These are phyloP conservation scores for Anarsia innoxiella DNA, from an alignment of 2,888 invertebrate species.

Conservation along the genomic window DNA sequence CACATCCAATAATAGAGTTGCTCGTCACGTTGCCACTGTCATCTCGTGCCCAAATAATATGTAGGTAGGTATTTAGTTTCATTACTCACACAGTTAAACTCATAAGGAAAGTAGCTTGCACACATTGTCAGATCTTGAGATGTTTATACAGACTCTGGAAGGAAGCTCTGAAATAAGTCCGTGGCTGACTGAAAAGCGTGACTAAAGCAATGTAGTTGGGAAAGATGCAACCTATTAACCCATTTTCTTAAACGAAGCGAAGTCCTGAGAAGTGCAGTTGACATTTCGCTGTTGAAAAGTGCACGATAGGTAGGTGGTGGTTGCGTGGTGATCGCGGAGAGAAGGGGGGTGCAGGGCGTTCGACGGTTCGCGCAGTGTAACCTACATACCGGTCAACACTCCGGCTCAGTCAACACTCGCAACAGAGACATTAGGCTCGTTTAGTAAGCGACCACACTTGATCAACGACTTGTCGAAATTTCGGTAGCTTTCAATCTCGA, in stretches of 20 bases:
- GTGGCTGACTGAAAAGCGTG: neutral
- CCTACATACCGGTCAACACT: constrained; percentile 76
- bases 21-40: constrained; percentile 31
- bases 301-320: constrained; percentile 66
- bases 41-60: constrained; percentile 5
- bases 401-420: constrained; percentile 75
- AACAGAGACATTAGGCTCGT: constrained; percentile 71
- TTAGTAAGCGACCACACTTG: constrained; percentile 22
- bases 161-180: neutral
- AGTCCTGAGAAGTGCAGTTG: constrained; percentile 44
- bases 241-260: neutral
- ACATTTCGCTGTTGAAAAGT: constrained; percentile 65
- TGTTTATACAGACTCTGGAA: too few relatives aligned
- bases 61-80: too few relatives aligned
- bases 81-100: too few relatives aligned
- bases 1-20: constrained; percentile 40
- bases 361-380: constrained; percentile 66
- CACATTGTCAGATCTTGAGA: too few relatives aligned
- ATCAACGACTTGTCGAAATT: too few relatives aligned
- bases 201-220: neutral
- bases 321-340: constrained; percentile 39
- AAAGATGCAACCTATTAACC: neutral
- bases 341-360: constrained; percentile 30
- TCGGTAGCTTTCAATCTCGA: too few relatives aligned
- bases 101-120: too few relatives aligned